Evolutionary conservation across 2,888 invertebrate species (phyloP).

Genomic region (Acholoe squamosa): DNA sequence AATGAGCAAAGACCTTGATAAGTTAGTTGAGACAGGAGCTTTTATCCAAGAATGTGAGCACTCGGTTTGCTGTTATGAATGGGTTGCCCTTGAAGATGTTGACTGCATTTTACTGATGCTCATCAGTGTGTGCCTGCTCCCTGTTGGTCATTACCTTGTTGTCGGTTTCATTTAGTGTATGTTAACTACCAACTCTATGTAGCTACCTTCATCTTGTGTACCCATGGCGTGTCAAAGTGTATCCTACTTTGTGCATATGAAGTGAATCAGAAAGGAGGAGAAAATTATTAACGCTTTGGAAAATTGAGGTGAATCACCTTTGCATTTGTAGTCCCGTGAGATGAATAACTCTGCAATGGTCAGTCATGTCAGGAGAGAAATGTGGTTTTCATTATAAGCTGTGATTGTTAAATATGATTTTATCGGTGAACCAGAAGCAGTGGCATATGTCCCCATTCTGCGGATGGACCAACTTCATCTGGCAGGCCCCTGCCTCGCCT

Average conservation of each 20-base stretch:
- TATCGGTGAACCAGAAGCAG: background rate
- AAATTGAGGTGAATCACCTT: background rate
- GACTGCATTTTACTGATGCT: conserved; percentile 14
- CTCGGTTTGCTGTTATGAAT: conserved; percentile 11
- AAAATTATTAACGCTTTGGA: background rate
- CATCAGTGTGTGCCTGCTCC: background rate
- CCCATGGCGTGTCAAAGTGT: background rate
- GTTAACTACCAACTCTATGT: conserved; percentile 11
- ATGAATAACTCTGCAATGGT: background rate
- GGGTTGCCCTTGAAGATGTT: background rate
- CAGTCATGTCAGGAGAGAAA: background rate
- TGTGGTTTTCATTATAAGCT: conserved; percentile 21
- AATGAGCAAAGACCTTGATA: background rate
- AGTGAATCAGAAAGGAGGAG: background rate
- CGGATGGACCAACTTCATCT: too few species aligned
- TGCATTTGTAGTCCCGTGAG: conserved; percentile 12
- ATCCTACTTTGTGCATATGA: background rate
- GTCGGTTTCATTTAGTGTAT: background rate
- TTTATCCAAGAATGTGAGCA: background rate
- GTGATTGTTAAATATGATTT: conserved; percentile 44
- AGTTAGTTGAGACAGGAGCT: conserved; percentile 1
- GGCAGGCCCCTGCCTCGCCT: too few species aligned
- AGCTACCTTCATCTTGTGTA: background rate
- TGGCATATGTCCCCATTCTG: too few species aligned
- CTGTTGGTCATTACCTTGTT: conserved; percentile 1